Evolutionary conservation across 92 coral and sea anemone species (phyloP).

Genomic region (Metridium senile): DNA sequence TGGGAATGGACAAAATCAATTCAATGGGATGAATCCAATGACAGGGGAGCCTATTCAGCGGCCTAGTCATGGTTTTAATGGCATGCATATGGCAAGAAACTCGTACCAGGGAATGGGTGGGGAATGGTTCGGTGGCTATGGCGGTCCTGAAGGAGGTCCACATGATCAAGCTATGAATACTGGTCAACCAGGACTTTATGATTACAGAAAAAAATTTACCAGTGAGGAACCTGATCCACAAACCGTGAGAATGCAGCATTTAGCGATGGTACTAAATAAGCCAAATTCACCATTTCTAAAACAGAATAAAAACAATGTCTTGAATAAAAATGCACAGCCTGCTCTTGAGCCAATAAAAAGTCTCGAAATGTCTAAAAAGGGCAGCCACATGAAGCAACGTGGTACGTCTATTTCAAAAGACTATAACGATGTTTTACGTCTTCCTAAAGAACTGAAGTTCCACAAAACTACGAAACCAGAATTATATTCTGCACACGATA

Average conservation of each 20-base stretch:
- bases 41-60: not conserved
- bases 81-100: not conserved
- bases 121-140: constrained; percentile 32
- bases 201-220: constrained; percentile 24
- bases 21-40: not conserved
- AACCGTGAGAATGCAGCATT: no score
- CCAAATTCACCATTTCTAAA: no score
- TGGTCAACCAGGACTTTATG: constrained; percentile 23
- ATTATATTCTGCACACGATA: not conserved
- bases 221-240: constrained; percentile 21
- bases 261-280: no score
- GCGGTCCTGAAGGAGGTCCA: not conserved
- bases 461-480: constrained; percentile 2
- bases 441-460: constrained; percentile 8
- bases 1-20: constrained; percentile 1
- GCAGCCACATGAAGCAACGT: not conserved
- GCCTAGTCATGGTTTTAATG: not conserved
- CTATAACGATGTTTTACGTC: constrained; percentile 1
- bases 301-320: no score
- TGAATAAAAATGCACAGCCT: not conserved
- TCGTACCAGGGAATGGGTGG: constrained; percentile 13
- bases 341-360: constrained; percentile 23
- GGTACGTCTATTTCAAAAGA: constrained; percentile 4
- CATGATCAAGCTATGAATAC: constrained; percentile 18
- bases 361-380: not conserved